Evolutionary conservation across 2,797 vertebrate species (phyloP), one percentile per base, ranked within the genome.

Genomic region (Eutrigla gurnardus): DNA sequence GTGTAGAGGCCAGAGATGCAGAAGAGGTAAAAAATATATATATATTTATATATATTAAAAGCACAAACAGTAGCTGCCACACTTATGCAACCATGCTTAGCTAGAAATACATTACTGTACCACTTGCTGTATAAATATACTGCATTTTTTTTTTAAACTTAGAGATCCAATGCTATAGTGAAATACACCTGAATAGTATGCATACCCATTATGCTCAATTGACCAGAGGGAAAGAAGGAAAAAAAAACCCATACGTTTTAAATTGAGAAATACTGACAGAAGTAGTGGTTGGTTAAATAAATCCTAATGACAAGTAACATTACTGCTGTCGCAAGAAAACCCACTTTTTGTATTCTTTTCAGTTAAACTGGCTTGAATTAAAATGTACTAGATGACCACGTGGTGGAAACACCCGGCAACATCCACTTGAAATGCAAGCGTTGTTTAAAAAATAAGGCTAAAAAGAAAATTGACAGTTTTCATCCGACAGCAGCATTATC

Each of bases 1-100:
- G 88, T 79, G 86, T 64, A 76, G 73, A 80, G 72, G 78, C 80
- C 82, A 82, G 64, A 80, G 62, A 80, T 83, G 82, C 78, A 71
- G 67, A 77, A 82, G 59, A 80, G 54, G 70, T 62, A 32, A 69
- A 67, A 53, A 25, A 25, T 25, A 25, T 25, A 25, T 25, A 25
- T 25, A 25, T 25, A 65, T 80, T 54, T 17, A 73, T 65, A 60
- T 50, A 78, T 75, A 70, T 84, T 87, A 87, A 90, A 92, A 94
- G 87, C 89, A 89, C 84, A 90, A 92, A 93, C 90, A 89, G 89
- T 93, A 95, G 92, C 92, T 93, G 91, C 92, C 90, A 91, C 91
- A 92, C 74, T 88, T 90, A 93, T 89, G 91, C 93, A 91, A 94
- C 93, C 93, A 94, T 94, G 93, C 93, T 92, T 93, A 87, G 92